phyloP scores from a whole-genome alignment of 2,888 invertebrate genomes.

The Tribolium freemani region DNA sequence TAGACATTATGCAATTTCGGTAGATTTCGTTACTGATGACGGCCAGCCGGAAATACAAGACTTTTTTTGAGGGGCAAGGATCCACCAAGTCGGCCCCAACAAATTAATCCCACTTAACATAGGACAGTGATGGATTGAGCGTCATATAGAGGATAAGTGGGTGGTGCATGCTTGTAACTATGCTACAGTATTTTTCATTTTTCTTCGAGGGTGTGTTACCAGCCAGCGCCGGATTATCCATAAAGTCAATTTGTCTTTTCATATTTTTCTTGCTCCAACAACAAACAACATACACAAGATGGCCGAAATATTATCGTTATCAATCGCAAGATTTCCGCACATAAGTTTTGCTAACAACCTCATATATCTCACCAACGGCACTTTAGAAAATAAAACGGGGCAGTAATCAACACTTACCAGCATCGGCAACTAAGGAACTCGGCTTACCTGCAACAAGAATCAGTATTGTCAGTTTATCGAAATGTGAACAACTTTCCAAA shows the following conservation, averaged over 20 bases:
- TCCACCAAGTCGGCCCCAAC: constrained; percentile 11
- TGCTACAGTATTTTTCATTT: not conserved
- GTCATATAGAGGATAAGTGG: constrained; percentile 18
- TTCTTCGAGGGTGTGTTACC: not conserved
- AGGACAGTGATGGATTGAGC: constrained; percentile 26
- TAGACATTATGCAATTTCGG: constrained; percentile 6
- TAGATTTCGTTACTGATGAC: constrained; percentile 3
- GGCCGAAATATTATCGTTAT: too few species aligned
- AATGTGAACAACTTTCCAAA: too few species aligned
- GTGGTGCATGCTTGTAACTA: constrained; percentile 18
- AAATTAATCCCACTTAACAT: constrained; percentile 27
- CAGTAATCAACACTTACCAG: too few species aligned
- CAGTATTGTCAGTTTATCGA: too few species aligned
- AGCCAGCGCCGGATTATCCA: not conserved
- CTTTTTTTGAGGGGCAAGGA: not conserved
- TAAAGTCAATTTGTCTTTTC: not conserved
- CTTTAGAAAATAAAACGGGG: too few species aligned
- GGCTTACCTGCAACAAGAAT: not conserved
- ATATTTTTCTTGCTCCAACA: too few species aligned
- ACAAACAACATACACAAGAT: too few species aligned
- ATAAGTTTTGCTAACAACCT: too few species aligned
- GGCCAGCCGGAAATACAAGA: constrained; percentile 4
- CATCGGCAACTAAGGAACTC: too few species aligned
- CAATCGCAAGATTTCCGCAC: too few species aligned
- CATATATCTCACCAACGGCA: too few species aligned